A percentile compares a stretch with the other conserved stretches of the same genome.
These are phyloP conservation scores for Oscarella lobularis DNA, from an alignment of 37 sponge, comb jelly and placozoan genomes.

Conservation along the genomic window DNA sequence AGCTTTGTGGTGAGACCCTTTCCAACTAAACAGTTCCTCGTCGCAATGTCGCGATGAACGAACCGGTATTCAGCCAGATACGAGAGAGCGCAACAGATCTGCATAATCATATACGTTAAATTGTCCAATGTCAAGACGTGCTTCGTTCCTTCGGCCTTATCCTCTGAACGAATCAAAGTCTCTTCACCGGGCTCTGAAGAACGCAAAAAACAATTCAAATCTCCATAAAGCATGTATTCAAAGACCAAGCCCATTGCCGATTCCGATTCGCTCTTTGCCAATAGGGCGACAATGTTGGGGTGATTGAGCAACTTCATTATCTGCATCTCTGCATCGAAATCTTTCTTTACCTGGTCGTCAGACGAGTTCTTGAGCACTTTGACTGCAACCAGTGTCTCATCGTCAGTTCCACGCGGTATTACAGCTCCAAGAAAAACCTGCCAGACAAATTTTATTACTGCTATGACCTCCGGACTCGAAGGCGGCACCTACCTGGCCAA, in stretches of 20 bases:
- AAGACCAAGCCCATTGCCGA: neutral
- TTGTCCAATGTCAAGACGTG: neutral
- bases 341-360: neutral
- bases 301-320: neutral
- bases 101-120: neutral
- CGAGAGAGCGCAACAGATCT: neutral
- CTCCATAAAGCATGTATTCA: neutral
- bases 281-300: neutral
- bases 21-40: neutral
- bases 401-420: too few species aligned
- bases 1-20: neutral
- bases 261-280: neutral
- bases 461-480: neutral
- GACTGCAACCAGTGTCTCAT: too few species aligned
- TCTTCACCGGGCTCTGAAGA: neutral
- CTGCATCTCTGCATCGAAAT: neutral
- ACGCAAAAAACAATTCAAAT: neutral
- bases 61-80: neutral
- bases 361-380: neutral
- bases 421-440: too few species aligned
- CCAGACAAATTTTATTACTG: neutral
- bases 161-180: neutral
- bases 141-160: neutral
- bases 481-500: neutral
- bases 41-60: constrained; percentile 2